Base-by-base conservation (phyloP, 1,140 invertebrate species). In the Drosophila elegans region DNA sequence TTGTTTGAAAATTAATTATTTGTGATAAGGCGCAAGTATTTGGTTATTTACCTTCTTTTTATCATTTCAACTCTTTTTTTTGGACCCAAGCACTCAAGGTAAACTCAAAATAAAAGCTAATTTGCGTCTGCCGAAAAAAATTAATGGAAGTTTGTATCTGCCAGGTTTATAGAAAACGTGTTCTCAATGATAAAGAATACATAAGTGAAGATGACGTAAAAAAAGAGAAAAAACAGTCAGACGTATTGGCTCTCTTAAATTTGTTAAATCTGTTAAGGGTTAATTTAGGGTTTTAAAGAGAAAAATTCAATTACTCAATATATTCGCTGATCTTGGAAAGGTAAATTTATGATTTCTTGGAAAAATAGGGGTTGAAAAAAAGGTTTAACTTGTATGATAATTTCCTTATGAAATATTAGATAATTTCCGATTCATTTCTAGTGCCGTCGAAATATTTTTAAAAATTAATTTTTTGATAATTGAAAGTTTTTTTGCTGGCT, bases 81-180 rank as follows among this genome's bases (percentile, higher is more conserved):
- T 21, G 1, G 16, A 1, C 16, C 1, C 16, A 21, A 21, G 16
- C 16, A 7, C 4, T 5, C 7, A 32, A 32, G 29, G 7, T 38
- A 25, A 55, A 27, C 16, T 16, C 34, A 3, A 10, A 49, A 27
- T 36, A 51, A 63, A 44, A 67, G 64, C 25, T 42, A 63, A 67
- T 67, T 63, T 27, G 38, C 12, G 64, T 67, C 45, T 63, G 57
- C 7, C 16, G 3, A 42, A 16, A 41, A 41, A 39, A 46, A 39
- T 59, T 0, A 21, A 52, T 69, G 34, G 21, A 39, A 52, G 51
- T 64, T 12, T n/a, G 6, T 38, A 57, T 73, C 51, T 74, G 52
- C 11, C 41, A 64, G 10, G 27, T 16, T 52, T 64, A 16, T 34
- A 34, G 4, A 51, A 67, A 73, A 64, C 69, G 49, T n/a, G 71